These are phyloP conservation scores for Scaptomyza tumidula DNA, from an alignment of 2,888 invertebrate genomes.

Conservation along the genomic window DNA sequence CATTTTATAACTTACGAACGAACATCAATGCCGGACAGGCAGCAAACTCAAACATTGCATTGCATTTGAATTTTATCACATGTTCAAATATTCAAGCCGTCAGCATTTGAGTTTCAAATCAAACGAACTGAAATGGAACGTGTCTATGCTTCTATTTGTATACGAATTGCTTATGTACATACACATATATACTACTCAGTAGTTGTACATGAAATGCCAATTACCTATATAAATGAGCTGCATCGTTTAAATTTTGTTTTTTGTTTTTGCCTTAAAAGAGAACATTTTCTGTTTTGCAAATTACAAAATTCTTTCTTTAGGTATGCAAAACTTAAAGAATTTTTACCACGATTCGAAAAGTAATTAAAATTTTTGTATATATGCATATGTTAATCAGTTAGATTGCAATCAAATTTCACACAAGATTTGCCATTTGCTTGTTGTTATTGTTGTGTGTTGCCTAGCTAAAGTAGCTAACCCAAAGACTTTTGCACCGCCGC, in stretches of 20 bases:
- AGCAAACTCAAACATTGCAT: conserved; percentile 22
- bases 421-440: conserved; percentile 38
- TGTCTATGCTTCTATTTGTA: conserved; percentile 28
- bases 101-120: conserved; percentile 44
- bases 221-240: conserved; percentile 17
- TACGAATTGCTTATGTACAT: conserved; percentile 12
- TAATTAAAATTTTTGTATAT: neutral
- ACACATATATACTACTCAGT: conserved; percentile 14
- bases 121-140: conserved; percentile 35
- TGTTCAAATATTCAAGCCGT: conserved; percentile 55
- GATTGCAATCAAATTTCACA: conserved; percentile 27
- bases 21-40: conserved; percentile 11
- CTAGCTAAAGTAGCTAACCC: conserved; percentile 8
- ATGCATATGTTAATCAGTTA: neutral
- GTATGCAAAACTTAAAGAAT: neutral
- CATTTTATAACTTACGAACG: conserved; percentile 15
- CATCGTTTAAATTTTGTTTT: neutral
- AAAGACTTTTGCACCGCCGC: conserved; percentile 49
- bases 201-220: conserved; percentile 2
- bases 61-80: conserved; percentile 43
- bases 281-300: too few relatives aligned
- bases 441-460: conserved; percentile 11
- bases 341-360: neutral
- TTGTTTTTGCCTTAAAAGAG: conserved; percentile 1
- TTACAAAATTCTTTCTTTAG: too few relatives aligned